phyloP scores from a whole-genome alignment of 2,113 vertebrate species.

The Salvelinus fontinalis region DNA sequence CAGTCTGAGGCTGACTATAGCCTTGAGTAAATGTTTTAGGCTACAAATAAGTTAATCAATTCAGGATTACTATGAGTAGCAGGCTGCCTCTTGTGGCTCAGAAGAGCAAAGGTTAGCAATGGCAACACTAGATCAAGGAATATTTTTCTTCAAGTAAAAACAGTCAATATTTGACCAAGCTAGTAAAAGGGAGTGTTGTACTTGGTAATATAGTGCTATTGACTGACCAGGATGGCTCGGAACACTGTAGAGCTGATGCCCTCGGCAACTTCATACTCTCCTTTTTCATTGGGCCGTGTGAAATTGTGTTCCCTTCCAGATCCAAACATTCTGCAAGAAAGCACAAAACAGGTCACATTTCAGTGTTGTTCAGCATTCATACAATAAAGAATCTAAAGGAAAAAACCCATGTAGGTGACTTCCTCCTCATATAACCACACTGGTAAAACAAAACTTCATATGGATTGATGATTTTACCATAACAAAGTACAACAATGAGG shows the following conservation, averaged over 20 bases:
- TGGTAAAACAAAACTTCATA: neutral
- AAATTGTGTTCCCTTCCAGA: slow-evolving; percentile 98
- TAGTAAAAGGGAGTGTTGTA: neutral
- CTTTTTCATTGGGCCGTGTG: slow-evolving; percentile 97
- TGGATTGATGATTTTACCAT: neutral
- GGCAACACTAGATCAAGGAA: too few species aligned
- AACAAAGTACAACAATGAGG: neutral
- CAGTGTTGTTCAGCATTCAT: slow-evolving; percentile 8
- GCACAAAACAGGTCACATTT: neutral
- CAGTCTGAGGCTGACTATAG: too few species aligned
- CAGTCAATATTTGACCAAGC: neutral
- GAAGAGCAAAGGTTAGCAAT: too few species aligned
- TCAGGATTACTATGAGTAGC: too few species aligned
- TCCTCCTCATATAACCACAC: neutral
- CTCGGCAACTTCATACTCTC: slow-evolving; percentile 96
- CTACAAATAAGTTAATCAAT: neutral
- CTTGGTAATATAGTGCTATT: neutral
- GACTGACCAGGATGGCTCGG: slow-evolving; percentile 92
- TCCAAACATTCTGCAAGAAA: slow-evolving; percentile 91
- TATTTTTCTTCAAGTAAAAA: neutral
- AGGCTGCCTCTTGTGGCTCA: too few species aligned
- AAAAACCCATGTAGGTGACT: neutral
- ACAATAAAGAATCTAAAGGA: neutral
- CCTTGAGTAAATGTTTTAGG: too few species aligned
- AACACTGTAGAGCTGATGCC: slow-evolving; percentile 98